Conservation (phyloP, 2,888 invertebrate genomes). For the Pteria penguin region DNA sequence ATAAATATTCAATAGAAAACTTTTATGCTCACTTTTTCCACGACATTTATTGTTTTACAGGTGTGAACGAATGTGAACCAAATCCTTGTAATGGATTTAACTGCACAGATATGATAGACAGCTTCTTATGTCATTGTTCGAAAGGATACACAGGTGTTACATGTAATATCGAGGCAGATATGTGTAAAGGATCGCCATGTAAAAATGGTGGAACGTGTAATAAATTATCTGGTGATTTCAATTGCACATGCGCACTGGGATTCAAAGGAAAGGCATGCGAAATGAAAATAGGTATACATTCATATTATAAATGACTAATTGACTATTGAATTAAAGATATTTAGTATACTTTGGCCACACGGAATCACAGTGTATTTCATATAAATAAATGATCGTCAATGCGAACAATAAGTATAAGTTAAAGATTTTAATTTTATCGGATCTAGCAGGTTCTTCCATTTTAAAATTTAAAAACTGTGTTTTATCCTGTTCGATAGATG, state of each 20-base stretch:
- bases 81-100: slow-evolving; percentile 25
- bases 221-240: neutral
- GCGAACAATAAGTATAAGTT: no score
- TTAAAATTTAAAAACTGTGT: no score
- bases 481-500: no score
- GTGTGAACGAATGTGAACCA: slow-evolving; percentile 1
- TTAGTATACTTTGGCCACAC: no score
- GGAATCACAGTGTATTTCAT: no score
- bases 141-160: slow-evolving; percentile 9
- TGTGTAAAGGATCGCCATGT: slow-evolving; percentile 9
- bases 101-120: neutral
- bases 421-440: no score
- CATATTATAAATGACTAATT: no score
- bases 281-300: slow-evolving; percentile 13
- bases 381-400: no score
- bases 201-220: slow-evolving; percentile 18
- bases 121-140: slow-evolving; percentile 19
- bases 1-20: no score
- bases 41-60: neutral
- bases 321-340: no score
- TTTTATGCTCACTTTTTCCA: neutral
- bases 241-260: slow-evolving; percentile 4
- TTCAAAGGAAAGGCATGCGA: slow-evolving; percentile 19
- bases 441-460: no score
- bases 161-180: slow-evolving; percentile 14